Percentiles rank a stretch among this genome's conserved stretches.
These are phyloP conservation scores for Zosterops lateralis DNA, from an alignment of 2,113 vertebrate species.

Conservation along the genomic window DNA sequence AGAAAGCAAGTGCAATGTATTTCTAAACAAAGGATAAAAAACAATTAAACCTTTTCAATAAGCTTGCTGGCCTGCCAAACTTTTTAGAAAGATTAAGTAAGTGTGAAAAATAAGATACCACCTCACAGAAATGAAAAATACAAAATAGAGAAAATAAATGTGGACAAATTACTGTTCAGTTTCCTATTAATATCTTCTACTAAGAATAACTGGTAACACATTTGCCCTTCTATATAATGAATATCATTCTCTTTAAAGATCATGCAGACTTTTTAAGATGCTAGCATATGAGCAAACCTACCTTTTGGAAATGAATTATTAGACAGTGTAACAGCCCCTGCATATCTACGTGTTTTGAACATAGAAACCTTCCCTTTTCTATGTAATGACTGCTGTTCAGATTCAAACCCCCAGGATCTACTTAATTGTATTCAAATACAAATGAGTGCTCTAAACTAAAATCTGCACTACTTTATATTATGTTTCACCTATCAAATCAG, in stretches of 20 bases:
- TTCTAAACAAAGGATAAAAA: neutral
- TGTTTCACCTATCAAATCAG: neutral
- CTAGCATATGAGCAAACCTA: neutral
- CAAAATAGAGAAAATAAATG: neutral
- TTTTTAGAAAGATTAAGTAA: neutral
- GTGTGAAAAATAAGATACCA: neutral
- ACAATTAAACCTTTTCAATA: neutral
- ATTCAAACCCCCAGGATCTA: neutral
- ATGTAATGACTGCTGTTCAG: neutral
- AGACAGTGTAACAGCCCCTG: neutral
- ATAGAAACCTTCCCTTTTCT: neutral
- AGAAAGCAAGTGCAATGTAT: neutral
- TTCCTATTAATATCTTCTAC: neutral
- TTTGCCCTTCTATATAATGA: neutral
- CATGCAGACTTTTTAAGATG: neutral
- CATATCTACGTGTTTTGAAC: neutral
- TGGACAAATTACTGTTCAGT: neutral
- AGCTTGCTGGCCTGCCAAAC: neutral
- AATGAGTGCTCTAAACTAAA: neutral
- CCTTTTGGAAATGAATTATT: neutral
- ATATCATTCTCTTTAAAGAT: neutral
- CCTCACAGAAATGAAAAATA: neutral
- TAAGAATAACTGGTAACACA: neutral
- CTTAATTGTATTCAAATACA: neutral
- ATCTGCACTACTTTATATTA: neutral